These are phyloP conservation scores for Stenchaetothrips biformis DNA, from an alignment of 2,888 invertebrate genomes.

Conservation along the genomic window DNA sequence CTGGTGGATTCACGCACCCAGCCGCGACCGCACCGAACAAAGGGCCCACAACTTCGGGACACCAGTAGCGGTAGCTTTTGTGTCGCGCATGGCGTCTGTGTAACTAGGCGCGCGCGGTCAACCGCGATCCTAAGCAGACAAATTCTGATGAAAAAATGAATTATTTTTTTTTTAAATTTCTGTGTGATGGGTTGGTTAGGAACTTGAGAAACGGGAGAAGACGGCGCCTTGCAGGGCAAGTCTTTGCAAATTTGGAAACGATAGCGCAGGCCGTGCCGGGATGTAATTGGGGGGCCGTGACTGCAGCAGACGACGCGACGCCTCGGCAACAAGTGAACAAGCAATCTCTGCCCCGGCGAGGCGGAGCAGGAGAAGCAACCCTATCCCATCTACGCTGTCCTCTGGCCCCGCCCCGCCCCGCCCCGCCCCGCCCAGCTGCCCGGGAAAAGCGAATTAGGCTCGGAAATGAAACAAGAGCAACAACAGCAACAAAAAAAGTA, in stretches of 20 bases:
- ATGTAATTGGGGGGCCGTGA: neutral
- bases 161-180: too few relatives aligned
- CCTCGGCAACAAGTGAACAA: neutral
- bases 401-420: neutral
- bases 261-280: neutral
- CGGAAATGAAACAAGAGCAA: neutral
- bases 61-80: too few relatives aligned
- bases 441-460: neutral
- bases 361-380: neutral
- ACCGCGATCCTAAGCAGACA: too few relatives aligned
- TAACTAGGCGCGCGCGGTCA: too few relatives aligned
- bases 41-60: too few relatives aligned
- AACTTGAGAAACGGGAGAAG: too few relatives aligned
- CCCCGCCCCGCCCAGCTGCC: neutral
- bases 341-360: neutral
- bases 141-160: too few relatives aligned
- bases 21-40: too few relatives aligned
- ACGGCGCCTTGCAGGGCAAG: too few relatives aligned
- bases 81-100: too few relatives aligned
- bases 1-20: too few relatives aligned
- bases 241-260: neutral
- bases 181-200: too few relatives aligned
- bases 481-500: neutral
- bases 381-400: neutral
- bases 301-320: neutral